A percentile compares a stretch with the other conserved stretches of the same genome.
These are phyloP conservation scores for Pherbina coryleti DNA, from an alignment of 2,888 invertebrate species.

Conservation along the genomic window DNA sequence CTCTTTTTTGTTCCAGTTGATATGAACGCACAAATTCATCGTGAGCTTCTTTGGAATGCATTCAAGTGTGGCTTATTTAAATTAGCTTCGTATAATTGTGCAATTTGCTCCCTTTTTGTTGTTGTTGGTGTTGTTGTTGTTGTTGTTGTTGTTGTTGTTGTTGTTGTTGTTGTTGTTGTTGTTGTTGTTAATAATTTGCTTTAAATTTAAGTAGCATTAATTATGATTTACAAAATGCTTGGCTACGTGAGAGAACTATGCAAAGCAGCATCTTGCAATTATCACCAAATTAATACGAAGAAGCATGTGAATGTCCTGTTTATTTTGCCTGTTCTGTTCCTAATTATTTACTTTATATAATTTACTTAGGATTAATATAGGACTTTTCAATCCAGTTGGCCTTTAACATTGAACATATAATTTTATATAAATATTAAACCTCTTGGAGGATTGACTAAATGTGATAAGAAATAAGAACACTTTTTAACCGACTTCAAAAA, in stretches of 20 bases:
- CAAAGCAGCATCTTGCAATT: no score
- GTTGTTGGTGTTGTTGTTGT: conserved; percentile 7
- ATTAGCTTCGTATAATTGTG: conserved; percentile 22
- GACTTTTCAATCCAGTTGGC: not conserved
- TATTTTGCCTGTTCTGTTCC: not conserved
- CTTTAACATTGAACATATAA: no score
- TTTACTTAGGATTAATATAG: not conserved
- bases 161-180: conserved; percentile 23
- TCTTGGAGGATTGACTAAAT: no score
- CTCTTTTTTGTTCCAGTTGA: not conserved
- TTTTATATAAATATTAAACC: no score
- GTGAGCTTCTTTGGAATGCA: not conserved
- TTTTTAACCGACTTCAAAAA: no score
- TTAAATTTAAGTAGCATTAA: conserved; percentile 5
- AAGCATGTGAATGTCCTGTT: no score
- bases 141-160: conserved; percentile 23
- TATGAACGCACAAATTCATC: conserved; percentile 3
- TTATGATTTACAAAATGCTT: not conserved
- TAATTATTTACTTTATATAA: not conserved
- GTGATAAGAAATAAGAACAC: no score
- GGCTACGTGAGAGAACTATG: not conserved
- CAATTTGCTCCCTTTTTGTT: conserved; percentile 8
- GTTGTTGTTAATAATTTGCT: conserved; percentile 19
- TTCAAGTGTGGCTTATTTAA: conserved; percentile 30
- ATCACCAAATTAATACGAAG: no score